A percentile compares a stretch with the other conserved stretches of the same genome.
These are phyloP conservation scores for Nasonovia ribisnigri DNA, from an alignment of 2,888 invertebrate species.

Conservation along the genomic window DNA sequence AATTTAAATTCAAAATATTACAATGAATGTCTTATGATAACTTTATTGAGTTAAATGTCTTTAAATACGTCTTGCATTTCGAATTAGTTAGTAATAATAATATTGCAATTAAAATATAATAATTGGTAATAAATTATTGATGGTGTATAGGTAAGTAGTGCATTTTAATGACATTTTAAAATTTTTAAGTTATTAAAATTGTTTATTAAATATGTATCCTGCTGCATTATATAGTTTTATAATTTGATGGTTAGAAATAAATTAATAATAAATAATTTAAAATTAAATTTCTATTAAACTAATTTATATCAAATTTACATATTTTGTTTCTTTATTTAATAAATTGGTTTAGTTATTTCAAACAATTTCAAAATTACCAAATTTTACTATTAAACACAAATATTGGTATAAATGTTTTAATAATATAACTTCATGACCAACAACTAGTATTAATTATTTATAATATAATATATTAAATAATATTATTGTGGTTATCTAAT, in stretches of 20 bases:
- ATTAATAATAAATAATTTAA: neutral
- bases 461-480: neutral
- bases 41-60: neutral
- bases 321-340: neutral
- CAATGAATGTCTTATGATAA: neutral
- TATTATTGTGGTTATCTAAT: neutral
- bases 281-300: neutral
- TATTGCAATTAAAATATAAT: neutral
- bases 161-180: neutral
- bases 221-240: neutral
- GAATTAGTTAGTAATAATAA: neutral
- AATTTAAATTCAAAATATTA: neutral
- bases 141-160: no score
- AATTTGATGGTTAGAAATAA: neutral
- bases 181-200: neutral
- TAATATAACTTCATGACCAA: neutral
- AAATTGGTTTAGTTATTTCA: neutral
- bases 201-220: neutral
- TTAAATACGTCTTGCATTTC: neutral
- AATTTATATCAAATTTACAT: neutral
- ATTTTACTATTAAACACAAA: neutral
- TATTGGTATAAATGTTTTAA: neutral
- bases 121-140: neutral
- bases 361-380: neutral
- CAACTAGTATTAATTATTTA: neutral